Evolutionary conservation across 2,797 vertebrate genomes (phyloP), one percentile per base, ranked within the genome.

Genomic region (Furcifer pardalis): DNA sequence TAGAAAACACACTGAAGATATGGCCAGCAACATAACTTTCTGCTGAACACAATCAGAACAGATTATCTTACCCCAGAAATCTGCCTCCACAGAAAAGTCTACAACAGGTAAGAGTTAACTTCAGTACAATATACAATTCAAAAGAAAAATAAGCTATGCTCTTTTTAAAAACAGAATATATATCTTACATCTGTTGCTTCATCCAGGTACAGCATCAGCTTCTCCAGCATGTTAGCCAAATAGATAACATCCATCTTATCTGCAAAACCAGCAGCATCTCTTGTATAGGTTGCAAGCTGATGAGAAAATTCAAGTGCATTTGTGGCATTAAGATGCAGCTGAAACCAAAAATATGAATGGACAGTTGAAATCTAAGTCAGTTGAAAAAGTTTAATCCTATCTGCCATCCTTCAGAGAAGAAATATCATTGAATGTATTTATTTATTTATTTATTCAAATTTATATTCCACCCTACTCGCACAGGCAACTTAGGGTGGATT

Each of bases 171-270:
- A 59, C 37, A 79, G 73, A 73, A 84, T n/a, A n/a, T n/a, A n/a
- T 87, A 82, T 88, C 95, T 93, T 96, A 98, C 98, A 87, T 98
- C 95, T 95, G 91, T 94, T 83, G 95, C 92, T 87, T 96, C 96
- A 89, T 96, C 96, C 94, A 97, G 94, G 82, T 97, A 96, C 90
- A 96, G 92, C 7, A 97, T 97, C 92, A 98, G 95, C 89, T 97
- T 97, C 93, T 98, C 97, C 92, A 98, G 96, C 91, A 98, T 97
- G 82, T 97, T 97, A 23, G 97, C 97, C 92, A 98, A 97, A 77
- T 97, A 98, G 91, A 98, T 96, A 60, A 98, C 95, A 73, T 98
- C 98, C 97, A 98, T 97, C 94, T 97, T 97, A 66, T 98, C 97
- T 0, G 94, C 95, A 85, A 98, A 98, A 94, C 96, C 95, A 2